Evolutionary conservation across 2,797 vertebrate genomes (phyloP).

Genomic region (Falco biarmicus): DNA sequence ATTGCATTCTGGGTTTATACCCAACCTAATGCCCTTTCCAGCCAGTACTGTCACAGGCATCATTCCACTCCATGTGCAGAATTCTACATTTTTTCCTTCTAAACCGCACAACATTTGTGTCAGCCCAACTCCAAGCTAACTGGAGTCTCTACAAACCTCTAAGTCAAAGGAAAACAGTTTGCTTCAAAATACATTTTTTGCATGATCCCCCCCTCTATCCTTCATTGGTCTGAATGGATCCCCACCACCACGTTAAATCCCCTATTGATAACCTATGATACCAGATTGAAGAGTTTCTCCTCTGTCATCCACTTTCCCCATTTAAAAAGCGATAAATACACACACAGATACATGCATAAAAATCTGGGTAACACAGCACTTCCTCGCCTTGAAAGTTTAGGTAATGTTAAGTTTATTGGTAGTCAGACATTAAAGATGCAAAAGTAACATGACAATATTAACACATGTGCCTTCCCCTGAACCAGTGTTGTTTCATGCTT

Average conservation of each 20-base stretch:
- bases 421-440: background rate
- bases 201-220: background rate
- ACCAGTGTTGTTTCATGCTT: background rate
- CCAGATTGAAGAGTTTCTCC: background rate
- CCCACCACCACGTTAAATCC: background rate
- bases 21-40: background rate
- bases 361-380: background rate
- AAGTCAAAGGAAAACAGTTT: background rate
- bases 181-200: background rate
- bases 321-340: background rate
- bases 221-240: background rate
- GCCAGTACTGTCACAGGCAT: background rate
- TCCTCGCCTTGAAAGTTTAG: background rate
- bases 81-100: background rate
- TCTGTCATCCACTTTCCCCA: background rate
- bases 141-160: background rate
- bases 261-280: background rate
- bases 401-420: too few species aligned
- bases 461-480: background rate
- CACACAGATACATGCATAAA: background rate
- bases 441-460: background rate
- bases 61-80: background rate
- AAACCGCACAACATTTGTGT: background rate
- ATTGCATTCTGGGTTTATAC: background rate
- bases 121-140: background rate